phyloP scores from a whole-genome alignment of 2,113 vertebrate species.

The Passer montanus region DNA sequence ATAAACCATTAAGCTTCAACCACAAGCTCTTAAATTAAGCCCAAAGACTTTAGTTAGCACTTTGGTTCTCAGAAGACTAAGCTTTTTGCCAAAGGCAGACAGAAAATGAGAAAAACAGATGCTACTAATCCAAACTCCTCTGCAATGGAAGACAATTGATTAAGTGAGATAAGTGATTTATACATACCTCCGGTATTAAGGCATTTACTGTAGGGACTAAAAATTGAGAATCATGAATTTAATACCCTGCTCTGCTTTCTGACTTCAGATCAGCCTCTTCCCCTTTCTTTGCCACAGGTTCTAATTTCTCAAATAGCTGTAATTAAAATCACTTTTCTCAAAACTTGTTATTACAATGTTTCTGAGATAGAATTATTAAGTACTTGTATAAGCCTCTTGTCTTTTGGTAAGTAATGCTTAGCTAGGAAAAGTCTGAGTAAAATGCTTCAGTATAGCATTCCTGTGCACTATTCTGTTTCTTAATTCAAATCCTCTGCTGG shows the following conservation, averaged over 20 bases:
- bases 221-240: not conserved
- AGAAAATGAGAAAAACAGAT: slow-evolving; percentile 56
- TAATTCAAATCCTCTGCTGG: not conserved
- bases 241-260: not conserved
- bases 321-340: slow-evolving; percentile 18
- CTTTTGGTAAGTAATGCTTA: not conserved
- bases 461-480: not conserved
- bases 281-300: not conserved
- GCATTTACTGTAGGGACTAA: not conserved
- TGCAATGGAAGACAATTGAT: slow-evolving; percentile 40
- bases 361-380: not conserved
- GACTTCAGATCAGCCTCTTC: not conserved
- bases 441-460: not conserved
- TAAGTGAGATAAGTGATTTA: slow-evolving; percentile 49
- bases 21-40: slow-evolving; percentile 57
- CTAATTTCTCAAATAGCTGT: not conserved
- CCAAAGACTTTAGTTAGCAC: slow-evolving; percentile 54
- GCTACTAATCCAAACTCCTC: slow-evolving; percentile 22
- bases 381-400: not conserved
- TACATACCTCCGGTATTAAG: not conserved
- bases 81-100: slow-evolving; percentile 47
- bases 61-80: slow-evolving; percentile 39
- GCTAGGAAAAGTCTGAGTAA: not conserved
- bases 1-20: slow-evolving; percentile 52
- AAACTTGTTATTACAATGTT: not conserved